Base-by-base conservation (phyloP, 2,888 invertebrate genomes). In the Drosophila koepferae region DNA sequence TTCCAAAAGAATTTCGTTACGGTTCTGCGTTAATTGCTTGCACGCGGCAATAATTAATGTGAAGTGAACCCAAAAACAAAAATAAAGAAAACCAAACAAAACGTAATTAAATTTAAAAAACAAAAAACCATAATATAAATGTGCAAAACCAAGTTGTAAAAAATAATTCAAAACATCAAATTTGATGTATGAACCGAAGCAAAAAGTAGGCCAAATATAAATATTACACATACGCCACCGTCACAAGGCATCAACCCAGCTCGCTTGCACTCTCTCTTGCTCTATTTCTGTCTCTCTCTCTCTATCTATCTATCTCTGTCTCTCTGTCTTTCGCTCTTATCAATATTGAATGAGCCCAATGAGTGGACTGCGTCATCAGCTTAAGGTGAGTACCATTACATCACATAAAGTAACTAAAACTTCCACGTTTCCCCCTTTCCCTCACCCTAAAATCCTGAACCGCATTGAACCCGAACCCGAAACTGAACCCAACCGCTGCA, bases 281-380 rank as follows among this genome's bases (percentile, higher is more conserved):
- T 56, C 43, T 44, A 20, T 20, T 38, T 23, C 69, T 69, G 28
- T 5, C 31, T 44, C 48, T 16, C 3, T 56, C 8, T 44, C 20
- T 20, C 43, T 44, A 0, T 12, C 20, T 40, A 0, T 36, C 36
- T 36, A 1, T 20, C 34, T 5, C 2, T 43, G 14, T 34, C 1
- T 44, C 20, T 20, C 18, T 43, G 31, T 10, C 31, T 18, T 40
- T 43, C 48, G 61, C 63, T 54, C 44, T 59, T 60, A 71, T 80
- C 65, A 77, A 69, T 68, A 74, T 84, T 91, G 89, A 92, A 92
- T 92, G 92, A 92, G 91, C 88, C 91, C 92, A 75, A 93, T 93
- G 93, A 93, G 93, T 80, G 92, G 93, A 83, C 89, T 93, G 80
- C 92, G 93, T 70, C 92, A 92, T 72, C 93, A 93, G 82, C 87